Base-by-base conservation (phyloP, 2,113 vertebrate species). In the Heterotis niloticus region DNA sequence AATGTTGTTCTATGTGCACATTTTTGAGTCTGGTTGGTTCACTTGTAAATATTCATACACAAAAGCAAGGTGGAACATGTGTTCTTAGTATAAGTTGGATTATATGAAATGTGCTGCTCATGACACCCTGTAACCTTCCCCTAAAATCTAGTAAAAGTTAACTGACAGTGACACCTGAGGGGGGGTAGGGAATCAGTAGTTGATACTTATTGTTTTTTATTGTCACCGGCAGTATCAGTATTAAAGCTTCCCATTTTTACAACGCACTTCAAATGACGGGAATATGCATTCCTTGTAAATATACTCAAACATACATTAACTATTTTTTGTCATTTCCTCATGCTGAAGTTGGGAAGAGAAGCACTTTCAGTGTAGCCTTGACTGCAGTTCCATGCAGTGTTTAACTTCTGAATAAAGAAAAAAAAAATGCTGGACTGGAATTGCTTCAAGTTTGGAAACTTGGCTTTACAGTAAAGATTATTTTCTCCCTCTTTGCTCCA, bases 401-500 rank as follows among this genome's bases (percentile, higher is more conserved):
- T 23, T 51, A 72, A 72, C 54, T 13, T 62, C 57, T 60, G 17
- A 17, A 10, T 64, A 34, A 24, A 62, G 59, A 11, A 14, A 78
- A 78, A 70, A 68, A 57, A 57, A 88, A 80, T 84, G 78, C 90
- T 89, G 85, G 85, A 51, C 23, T n/a, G 29, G 44, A 29, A n/a
- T 24, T 23, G 1, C 60, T 24, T 20, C 29, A 44, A 29, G 34
- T 23, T 23, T 65, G 78, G 78, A 79, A 67, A 79, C 62, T 57
- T 66, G 71, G 71, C 78, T 54, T 54, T 1, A 10, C 14, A n/a
- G 69, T 64, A 0, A n/a, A n/a, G 60, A 73, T 16, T 34, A 18
- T 65, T 83, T 82, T 66, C 86, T 88, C 89, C 89, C 88, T 87
- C 86, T 85, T 84, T 18, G 77, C 84, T 85, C 87, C 89, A 88